These are phyloP conservation scores for Ptycholaimellus sp. DNA, from an alignment of 2,888 invertebrate genomes.

Conservation along the genomic window DNA sequence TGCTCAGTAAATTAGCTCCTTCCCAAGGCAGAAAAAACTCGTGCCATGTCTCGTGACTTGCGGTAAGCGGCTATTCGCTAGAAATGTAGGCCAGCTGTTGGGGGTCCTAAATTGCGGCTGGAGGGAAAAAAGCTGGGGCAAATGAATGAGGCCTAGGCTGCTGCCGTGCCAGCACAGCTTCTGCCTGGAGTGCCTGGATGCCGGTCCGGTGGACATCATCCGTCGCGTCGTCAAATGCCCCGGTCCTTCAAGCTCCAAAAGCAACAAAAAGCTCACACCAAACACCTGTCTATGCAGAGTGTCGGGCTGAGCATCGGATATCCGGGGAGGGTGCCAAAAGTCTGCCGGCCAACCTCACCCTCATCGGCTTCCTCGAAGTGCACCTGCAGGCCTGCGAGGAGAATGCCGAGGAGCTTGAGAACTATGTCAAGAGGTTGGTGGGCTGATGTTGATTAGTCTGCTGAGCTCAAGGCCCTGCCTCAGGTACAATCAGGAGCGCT, in stretches of 20 bases:
- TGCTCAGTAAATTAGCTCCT: not conserved
- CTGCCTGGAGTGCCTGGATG: slow-evolving; percentile 91
- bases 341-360: slow-evolving; percentile 44
- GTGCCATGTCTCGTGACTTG: too few relatives aligned
- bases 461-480: too few relatives aligned
- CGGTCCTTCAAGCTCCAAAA: too few relatives aligned
- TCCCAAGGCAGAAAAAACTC: too few relatives aligned
- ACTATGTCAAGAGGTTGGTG: slow-evolving; percentile 22
- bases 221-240: slow-evolving; percentile 35
- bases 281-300: too few relatives aligned
- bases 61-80: too few relatives aligned
- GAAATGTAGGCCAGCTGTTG: too few relatives aligned
- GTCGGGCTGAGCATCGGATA: slow-evolving; percentile 35
- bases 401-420: slow-evolving; percentile 21
- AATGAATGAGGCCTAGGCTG: slow-evolving; percentile 63
- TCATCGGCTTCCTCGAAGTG: slow-evolving; percentile 37
- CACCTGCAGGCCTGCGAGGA: slow-evolving; percentile 22
- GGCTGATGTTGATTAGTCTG: too few relatives aligned
- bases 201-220: slow-evolving; percentile 69
- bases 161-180: slow-evolving; percentile 75
- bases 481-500: slow-evolving; percentile 25
- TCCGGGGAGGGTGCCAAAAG: slow-evolving; percentile 30
- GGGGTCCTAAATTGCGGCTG: slow-evolving; percentile 1
- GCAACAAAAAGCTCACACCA: too few relatives aligned
- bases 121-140: slow-evolving; percentile 9